A percentile compares a stretch with the other conserved stretches of the same genome.
Evolutionary conservation across 2,888 invertebrate genomes (phyloP).

Genomic region (Andrena minutula): DNA sequence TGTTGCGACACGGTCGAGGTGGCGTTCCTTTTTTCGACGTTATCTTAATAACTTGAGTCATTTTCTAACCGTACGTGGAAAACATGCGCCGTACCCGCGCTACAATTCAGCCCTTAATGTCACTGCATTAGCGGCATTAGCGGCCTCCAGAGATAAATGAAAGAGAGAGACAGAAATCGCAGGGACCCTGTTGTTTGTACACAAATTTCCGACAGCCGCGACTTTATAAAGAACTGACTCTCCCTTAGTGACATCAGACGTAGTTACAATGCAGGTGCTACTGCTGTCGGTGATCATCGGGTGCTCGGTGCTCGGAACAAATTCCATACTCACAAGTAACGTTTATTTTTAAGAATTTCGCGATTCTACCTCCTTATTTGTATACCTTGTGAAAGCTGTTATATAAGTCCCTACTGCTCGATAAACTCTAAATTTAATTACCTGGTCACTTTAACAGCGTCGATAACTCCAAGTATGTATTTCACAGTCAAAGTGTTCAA

Average conservation of each 20-base stretch:
- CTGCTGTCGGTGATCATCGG: neutral
- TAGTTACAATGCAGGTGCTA: constrained; percentile 7
- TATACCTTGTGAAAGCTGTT: too few relatives aligned
- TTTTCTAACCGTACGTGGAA: constrained; percentile 20
- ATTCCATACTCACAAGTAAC: constrained; percentile 8
- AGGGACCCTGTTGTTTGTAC: constrained; percentile 14
- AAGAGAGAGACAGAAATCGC: constrained; percentile 1
- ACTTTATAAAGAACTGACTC: constrained; percentile 31
- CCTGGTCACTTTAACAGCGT: too few relatives aligned
- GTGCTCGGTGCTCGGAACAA: neutral
- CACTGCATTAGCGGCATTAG: constrained; percentile 46
- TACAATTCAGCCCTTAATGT: constrained; percentile 45
- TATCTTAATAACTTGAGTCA: constrained; percentile 60
- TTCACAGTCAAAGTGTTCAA: too few relatives aligned
- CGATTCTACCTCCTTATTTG: too few relatives aligned
- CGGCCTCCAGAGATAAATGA: constrained; percentile 21
- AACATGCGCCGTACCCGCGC: neutral
- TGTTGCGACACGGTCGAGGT: constrained; percentile 18
- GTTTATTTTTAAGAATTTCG: neutral
- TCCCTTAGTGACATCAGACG: neutral
- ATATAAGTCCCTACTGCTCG: too few relatives aligned
- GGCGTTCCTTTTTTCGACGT: constrained; percentile 12
- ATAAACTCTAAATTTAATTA: too few relatives aligned
- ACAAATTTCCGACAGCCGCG: constrained; percentile 11
- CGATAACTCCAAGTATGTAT: too few relatives aligned